A percentile compares a stretch with the other conserved stretches of the same genome.
These are phyloP conservation scores for Pleuronectes platessa DNA, from an alignment of 2,113 vertebrate species.

Conservation along the genomic window DNA sequence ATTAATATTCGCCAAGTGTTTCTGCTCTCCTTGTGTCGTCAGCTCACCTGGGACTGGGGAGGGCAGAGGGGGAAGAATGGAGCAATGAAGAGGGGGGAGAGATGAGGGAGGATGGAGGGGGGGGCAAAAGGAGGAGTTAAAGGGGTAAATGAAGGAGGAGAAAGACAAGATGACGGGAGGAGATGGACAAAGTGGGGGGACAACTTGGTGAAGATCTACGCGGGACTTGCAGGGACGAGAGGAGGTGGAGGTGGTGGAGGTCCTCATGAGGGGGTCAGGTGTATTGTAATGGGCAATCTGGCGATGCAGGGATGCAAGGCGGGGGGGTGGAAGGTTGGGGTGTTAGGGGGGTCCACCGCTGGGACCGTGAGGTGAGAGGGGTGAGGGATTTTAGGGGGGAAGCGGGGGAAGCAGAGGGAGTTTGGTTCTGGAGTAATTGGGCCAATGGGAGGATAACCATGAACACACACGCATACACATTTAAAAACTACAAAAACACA, in stretches of 20 bases:
- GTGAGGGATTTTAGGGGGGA: constrained; percentile 75
- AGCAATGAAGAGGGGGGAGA: constrained; percentile 26
- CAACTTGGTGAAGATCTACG: too few relatives aligned
- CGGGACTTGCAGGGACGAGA: constrained; percentile 32
- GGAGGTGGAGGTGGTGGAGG: constrained; percentile 60
- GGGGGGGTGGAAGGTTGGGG: constrained; percentile 29
- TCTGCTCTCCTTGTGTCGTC: constrained; percentile 82
- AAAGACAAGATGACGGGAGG: constrained; percentile 36
- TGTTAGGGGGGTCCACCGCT: constrained; percentile 54
- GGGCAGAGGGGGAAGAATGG: constrained; percentile 64
- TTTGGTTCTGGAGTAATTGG: constrained; percentile 80
- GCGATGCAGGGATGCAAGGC: constrained; percentile 17
- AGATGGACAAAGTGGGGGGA: constrained; percentile 36
- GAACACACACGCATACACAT: constrained; percentile 59
- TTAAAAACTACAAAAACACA: constrained; percentile 27
- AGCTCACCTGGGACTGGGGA: constrained; percentile 83
- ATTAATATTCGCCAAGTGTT: constrained; percentile 82
- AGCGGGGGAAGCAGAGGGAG: constrained; percentile 63
- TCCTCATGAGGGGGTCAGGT: constrained; percentile 56
- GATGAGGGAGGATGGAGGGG: neutral
- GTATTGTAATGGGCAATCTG: constrained; percentile 73
- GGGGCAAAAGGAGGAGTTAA: constrained; percentile 41
- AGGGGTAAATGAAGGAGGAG: constrained; percentile 60
- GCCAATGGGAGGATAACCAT: constrained; percentile 78
- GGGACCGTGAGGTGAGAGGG: constrained; percentile 74